Evolutionary conservation across 2,113 vertebrate genomes (phyloP).

Genomic region (Genyomyrus donnyi): DNA sequence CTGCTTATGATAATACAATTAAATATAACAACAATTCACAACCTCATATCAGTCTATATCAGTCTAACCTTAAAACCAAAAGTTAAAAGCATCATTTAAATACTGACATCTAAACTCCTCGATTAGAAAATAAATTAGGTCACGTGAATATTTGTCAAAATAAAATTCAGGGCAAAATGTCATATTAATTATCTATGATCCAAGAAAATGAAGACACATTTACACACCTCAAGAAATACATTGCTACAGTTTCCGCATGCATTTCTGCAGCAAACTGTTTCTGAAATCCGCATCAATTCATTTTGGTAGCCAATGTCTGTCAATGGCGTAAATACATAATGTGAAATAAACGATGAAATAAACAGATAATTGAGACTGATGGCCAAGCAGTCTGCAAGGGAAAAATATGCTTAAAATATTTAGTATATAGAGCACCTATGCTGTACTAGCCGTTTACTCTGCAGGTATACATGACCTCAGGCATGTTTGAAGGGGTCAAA

Average conservation of each 20-base stretch:
- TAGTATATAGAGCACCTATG: background rate
- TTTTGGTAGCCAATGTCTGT: background rate
- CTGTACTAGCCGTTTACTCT: background rate
- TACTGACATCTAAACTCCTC: background rate
- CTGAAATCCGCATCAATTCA: background rate
- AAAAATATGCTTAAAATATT: background rate
- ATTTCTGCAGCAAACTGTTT: background rate
- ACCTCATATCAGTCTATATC: background rate
- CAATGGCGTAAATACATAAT: background rate
- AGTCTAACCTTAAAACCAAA: background rate
- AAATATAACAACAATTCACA: background rate
- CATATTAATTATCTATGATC: background rate
- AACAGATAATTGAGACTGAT: background rate
- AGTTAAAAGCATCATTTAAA: background rate
- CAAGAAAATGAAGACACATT: background rate
- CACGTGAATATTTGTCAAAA: background rate
- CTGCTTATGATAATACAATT: background rate
- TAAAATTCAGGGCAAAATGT: background rate
- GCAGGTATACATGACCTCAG: background rate
- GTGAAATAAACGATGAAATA: background rate
- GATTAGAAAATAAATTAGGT: background rate
- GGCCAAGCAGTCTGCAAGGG: background rate
- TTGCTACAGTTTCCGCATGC: background rate
- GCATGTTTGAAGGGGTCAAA: conserved; percentile 1
- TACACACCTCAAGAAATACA: background rate